Evolutionary conservation across 2,888 invertebrate genomes (phyloP).

Genomic region (Acanthosepion lycidas): DNA sequence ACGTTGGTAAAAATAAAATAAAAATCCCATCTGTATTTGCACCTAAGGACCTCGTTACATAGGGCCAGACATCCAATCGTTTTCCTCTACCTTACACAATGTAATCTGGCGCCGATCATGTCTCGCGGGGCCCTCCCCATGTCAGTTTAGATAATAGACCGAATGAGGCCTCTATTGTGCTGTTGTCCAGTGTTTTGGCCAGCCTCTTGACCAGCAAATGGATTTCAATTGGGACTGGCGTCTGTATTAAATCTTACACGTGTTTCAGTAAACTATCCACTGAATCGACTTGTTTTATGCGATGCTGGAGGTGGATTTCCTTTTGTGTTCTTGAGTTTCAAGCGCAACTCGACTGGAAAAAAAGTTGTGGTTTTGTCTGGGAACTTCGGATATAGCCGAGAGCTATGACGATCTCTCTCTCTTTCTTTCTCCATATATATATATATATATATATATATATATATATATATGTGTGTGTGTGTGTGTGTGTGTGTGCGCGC

Average conservation of each 20-base stretch:
- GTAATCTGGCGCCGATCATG: background rate
- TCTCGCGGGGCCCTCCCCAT: background rate
- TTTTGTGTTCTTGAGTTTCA: background rate
- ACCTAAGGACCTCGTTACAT: background rate
- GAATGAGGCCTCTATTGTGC: background rate
- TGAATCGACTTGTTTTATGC: background rate
- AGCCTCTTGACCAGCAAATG: background rate
- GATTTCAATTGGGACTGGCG: background rate
- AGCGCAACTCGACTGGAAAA: background rate
- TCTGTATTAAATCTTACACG: background rate
- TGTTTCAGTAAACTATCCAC: background rate
- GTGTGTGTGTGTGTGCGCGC: background rate
- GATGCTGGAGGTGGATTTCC: background rate
- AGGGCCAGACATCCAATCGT: background rate
- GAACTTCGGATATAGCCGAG: background rate
- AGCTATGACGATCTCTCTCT: background rate
- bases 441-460: slow-evolving; percentile 6
- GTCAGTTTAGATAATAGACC: background rate
- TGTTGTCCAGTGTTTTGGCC: slow-evolving; percentile 33
- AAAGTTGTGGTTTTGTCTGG: background rate
- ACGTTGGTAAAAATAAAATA: no score
- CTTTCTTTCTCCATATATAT: background rate
- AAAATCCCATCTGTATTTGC: background rate
- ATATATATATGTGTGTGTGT: background rate
- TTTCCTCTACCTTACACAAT: no score